These are phyloP conservation scores for Agrilus mali DNA, from an alignment of 2,888 invertebrate species.

Conservation along the genomic window DNA sequence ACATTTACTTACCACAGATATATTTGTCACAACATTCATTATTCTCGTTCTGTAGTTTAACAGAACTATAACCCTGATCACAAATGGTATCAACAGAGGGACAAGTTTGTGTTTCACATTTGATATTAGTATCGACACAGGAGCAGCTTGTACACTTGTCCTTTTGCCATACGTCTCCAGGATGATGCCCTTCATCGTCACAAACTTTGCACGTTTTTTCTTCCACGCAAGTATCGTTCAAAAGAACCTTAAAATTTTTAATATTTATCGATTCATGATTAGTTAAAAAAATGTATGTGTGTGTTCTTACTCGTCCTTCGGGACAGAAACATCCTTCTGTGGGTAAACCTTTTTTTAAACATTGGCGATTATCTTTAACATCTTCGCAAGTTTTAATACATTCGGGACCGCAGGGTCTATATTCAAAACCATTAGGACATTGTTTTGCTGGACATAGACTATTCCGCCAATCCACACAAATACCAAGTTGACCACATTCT, in stretches of 20 bases:
- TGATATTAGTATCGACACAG: slow-evolving; percentile 48
- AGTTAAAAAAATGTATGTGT: slow-evolving; percentile 1
- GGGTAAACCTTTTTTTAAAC: slow-evolving; percentile 17
- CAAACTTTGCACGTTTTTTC: slow-evolving; percentile 57
- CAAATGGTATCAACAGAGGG: slow-evolving; percentile 44
- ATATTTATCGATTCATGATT: background rate
- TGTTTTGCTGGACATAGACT: slow-evolving; percentile 50
- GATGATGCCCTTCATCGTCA: slow-evolving; percentile 56
- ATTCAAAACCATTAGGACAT: slow-evolving; percentile 41
- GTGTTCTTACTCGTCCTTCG: slow-evolving; percentile 43
- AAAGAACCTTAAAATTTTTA: slow-evolving; percentile 41
- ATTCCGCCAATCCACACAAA: slow-evolving; percentile 64
- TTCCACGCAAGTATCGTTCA: slow-evolving; percentile 60
- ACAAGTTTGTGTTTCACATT: slow-evolving; percentile 51
- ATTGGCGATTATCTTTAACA: slow-evolving; percentile 33
- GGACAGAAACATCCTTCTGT: slow-evolving; percentile 83
- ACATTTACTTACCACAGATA: slow-evolving; percentile 43
- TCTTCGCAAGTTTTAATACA: slow-evolving; percentile 57
- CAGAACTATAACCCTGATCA: slow-evolving; percentile 42
- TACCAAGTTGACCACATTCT: slow-evolving; percentile 53
- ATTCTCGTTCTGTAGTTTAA: slow-evolving; percentile 40
- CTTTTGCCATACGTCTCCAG: slow-evolving; percentile 54
- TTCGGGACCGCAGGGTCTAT: slow-evolving; percentile 43
- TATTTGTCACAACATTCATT: slow-evolving; percentile 60
- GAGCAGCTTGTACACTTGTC: slow-evolving; percentile 64